These are phyloP conservation scores for Meloidogyne exigua DNA, from an alignment of 1,140 invertebrate genomes.

Conservation along the genomic window DNA sequence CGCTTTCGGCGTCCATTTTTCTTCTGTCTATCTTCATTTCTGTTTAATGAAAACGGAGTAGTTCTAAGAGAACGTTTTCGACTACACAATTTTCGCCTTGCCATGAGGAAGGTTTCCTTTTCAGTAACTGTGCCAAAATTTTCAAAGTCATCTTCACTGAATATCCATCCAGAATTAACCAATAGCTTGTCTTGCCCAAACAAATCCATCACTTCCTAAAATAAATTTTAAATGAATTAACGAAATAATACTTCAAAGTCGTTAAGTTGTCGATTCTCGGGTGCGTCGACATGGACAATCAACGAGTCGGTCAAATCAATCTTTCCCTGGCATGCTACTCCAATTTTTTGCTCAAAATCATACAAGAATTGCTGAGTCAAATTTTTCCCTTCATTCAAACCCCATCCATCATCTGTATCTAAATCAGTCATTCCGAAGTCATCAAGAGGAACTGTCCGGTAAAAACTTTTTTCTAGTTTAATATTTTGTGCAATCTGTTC, in stretches of 20 bases:
- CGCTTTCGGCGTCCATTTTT: constrained; percentile 11
- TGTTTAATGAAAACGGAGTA: background rate
- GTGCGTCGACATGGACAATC: constrained; percentile 33
- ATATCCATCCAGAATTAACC: background rate
- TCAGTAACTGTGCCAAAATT: background rate
- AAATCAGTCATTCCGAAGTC: constrained; percentile 28
- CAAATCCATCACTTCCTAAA: constrained; percentile 41
- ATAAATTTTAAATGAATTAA: background rate
- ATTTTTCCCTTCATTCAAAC: background rate
- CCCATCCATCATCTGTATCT: constrained; percentile 22
- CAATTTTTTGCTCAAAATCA: constrained; percentile 7
- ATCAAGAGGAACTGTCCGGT: constrained; percentile 36
- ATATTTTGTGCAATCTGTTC: background rate
- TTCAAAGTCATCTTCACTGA: constrained; percentile 23
- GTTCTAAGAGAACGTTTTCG: background rate
- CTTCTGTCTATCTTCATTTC: background rate
- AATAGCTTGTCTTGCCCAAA: constrained; percentile 27
- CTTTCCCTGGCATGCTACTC: background rate
- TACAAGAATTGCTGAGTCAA: constrained; percentile 18
- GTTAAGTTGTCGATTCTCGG: constrained; percentile 19
- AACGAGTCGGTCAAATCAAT: constrained; percentile 34
- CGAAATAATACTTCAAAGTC: constrained; percentile 26
- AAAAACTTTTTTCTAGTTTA: constrained; percentile 36
- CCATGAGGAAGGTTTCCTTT: background rate
- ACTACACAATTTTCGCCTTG: constrained; percentile 3